Evolutionary conservation across 2,113 vertebrate genomes (phyloP).

Genomic region (Felis chaus): DNA sequence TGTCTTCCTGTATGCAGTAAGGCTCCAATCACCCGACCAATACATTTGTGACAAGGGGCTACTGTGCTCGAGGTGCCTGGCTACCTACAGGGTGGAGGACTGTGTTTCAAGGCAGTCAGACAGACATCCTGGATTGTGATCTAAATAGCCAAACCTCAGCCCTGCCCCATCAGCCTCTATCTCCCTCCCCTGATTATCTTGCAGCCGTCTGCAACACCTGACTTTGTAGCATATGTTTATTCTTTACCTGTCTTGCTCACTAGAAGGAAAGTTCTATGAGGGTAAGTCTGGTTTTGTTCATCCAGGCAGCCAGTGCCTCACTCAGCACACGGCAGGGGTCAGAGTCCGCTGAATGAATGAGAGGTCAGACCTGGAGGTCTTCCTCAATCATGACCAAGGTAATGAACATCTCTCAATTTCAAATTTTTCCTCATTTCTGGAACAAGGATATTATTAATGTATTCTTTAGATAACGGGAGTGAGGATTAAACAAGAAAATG

Average conservation of each 20-base stretch:
- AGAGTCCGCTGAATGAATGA: background rate
- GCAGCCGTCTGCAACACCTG: rapidly evolving
- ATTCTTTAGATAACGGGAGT: background rate
- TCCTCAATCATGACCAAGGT: background rate
- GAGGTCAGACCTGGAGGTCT: background rate
- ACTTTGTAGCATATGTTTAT: rapidly evolving
- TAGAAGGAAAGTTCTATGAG: background rate
- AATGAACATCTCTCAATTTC: background rate
- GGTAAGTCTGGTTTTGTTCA: background rate
- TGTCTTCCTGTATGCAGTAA: background rate
- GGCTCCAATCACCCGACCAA: background rate
- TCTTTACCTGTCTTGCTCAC: background rate
- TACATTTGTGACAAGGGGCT: background rate
- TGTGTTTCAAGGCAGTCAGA: background rate
- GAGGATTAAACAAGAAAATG: slow-evolving; percentile 13
- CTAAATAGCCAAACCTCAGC: background rate
- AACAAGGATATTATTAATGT: background rate
- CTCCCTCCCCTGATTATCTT: background rate
- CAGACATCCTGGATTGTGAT: background rate
- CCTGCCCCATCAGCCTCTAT: background rate
- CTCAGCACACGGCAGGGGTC: background rate
- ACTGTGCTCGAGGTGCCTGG: rapidly evolving
- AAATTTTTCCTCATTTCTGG: background rate
- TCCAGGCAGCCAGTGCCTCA: background rate
- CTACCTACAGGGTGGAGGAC: background rate